Conservation (phyloP, 2,113 vertebrate species). For the Sprattus sprattus region DNA sequence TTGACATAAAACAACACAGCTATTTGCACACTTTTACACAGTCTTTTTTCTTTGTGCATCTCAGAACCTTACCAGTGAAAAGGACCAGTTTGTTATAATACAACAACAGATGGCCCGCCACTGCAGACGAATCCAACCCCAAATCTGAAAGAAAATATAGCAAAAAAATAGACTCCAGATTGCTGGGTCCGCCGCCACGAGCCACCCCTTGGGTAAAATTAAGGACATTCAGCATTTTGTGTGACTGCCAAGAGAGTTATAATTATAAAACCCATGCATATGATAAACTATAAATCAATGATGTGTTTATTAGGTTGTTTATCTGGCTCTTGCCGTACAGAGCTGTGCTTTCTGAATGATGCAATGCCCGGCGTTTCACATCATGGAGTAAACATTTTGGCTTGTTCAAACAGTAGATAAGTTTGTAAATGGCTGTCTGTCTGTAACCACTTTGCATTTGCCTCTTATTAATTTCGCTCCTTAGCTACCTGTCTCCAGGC, state of each 20-base stretch:
- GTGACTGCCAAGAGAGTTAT: constrained; percentile 36
- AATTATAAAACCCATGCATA: constrained; percentile 37
- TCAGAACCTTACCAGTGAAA: constrained; percentile 32
- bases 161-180: constrained; percentile 46
- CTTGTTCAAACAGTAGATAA: not conserved
- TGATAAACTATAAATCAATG: constrained; percentile 44
- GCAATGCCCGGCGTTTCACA: not conserved
- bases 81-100: constrained; percentile 50
- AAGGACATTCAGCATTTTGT: constrained; percentile 40
- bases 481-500: not conserved
- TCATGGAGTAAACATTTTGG: not conserved
- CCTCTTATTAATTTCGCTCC: not conserved
- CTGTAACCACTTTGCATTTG: not conserved
- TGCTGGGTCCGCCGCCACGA: constrained; percentile 43
- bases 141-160: constrained; percentile 47
- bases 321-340: constrained; percentile 17
- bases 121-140: constrained; percentile 28
- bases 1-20: not conserved
- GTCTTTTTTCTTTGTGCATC: not conserved
- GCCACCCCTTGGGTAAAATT: constrained; percentile 46
- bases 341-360: constrained; percentile 4
- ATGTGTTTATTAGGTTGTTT: constrained; percentile 36
- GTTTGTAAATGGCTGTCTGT: not conserved
- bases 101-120: constrained; percentile 56
- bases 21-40: not conserved